Conservation (phyloP, 2,113 vertebrate species). For the Machaerirhynchus nigripectus region DNA sequence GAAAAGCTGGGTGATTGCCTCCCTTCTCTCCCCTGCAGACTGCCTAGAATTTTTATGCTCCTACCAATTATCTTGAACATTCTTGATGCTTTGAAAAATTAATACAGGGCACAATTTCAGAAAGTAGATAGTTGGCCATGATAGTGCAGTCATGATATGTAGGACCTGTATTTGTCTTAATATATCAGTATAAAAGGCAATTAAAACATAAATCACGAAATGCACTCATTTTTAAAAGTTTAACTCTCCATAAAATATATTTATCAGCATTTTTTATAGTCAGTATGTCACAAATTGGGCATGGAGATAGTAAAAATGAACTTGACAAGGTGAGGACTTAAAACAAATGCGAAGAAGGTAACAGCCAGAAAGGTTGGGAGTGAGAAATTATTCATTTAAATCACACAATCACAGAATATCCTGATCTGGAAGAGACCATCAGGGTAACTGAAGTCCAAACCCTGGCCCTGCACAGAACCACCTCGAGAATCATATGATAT, state of each 20-base stretch:
- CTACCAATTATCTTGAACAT: background rate
- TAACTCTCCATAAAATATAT: background rate
- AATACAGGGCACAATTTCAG: background rate
- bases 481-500: background rate
- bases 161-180: background rate
- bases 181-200: background rate
- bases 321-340: background rate
- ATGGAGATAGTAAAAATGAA: slow-evolving; percentile 1
- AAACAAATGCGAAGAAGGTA: background rate
- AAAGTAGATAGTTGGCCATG: background rate
- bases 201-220: background rate
- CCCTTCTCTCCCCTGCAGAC: background rate
- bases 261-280: background rate
- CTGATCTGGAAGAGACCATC: background rate
- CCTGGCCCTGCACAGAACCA: background rate
- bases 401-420: background rate
- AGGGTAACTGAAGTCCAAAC: background rate
- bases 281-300: background rate
- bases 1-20: background rate
- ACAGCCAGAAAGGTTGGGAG: background rate
- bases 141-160: background rate
- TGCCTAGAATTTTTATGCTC: background rate
- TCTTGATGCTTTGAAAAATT: background rate
- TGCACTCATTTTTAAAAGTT: background rate
- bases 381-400: background rate